Percentiles rank a stretch among this genome's conserved stretches.
These are phyloP conservation scores for Platyrinchus mystaceus DNA, from an alignment of 2,797 vertebrate genomes.

Conservation along the genomic window DNA sequence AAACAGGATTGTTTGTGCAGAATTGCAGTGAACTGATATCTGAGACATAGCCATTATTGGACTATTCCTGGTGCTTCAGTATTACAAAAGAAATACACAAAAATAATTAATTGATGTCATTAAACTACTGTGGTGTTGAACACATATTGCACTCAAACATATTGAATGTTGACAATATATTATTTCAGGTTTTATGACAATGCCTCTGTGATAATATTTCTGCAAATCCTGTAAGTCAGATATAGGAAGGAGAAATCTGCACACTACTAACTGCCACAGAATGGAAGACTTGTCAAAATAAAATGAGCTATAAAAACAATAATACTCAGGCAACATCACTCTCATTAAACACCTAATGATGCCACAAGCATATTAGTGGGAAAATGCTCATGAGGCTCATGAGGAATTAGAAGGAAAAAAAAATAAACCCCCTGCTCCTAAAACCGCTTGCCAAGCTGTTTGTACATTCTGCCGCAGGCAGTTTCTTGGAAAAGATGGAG, in stretches of 20 bases:
- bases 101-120: slow-evolving; percentile 26
- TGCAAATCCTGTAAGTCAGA: neutral
- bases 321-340: slow-evolving; percentile 33
- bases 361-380: slow-evolving; percentile 43
- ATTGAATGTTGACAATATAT: neutral
- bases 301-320: slow-evolving; percentile 46
- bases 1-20: neutral
- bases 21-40: neutral
- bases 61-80: neutral
- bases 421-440: neutral
- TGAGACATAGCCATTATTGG: rapidly evolving
- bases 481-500: slow-evolving; percentile 44
- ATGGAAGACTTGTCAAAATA: slow-evolving; percentile 40
- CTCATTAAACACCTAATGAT: slow-evolving; percentile 68
- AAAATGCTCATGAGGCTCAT: slow-evolving; percentile 34
- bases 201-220: slow-evolving; percentile 3
- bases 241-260: neutral
- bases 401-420: slow-evolving; percentile 15
- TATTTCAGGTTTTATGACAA: slow-evolving; percentile 31
- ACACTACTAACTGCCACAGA: neutral
- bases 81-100: neutral
- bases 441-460: slow-evolving; percentile 28
- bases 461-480: slow-evolving; percentile 48
- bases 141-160: neutral
- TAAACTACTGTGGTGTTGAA: slow-evolving; percentile 2